phyloP scores from a whole-genome alignment of 2,113 vertebrate species.

The Syngnathus typhle region DNA sequence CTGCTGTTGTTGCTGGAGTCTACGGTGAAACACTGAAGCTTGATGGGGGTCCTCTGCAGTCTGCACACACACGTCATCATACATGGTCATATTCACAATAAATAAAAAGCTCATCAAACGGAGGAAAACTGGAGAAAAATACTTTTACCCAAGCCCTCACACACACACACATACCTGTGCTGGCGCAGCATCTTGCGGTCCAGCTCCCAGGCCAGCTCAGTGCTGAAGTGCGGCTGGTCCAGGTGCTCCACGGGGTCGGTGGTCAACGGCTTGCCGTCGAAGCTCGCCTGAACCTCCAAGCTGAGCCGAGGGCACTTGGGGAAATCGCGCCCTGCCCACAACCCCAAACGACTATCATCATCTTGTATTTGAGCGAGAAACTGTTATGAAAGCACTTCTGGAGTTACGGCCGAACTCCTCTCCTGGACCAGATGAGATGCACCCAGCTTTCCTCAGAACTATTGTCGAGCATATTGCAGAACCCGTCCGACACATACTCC shows the following conservation, averaged over 20 bases:
- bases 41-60: constrained; percentile 90
- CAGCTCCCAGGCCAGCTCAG: constrained; percentile 94
- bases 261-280: constrained; percentile 84
- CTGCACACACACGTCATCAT: constrained; percentile 52
- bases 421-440: too few species aligned
- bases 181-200: constrained; percentile 87
- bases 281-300: constrained; percentile 84
- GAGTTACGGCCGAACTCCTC: too few species aligned
- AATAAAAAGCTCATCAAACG: too few species aligned
- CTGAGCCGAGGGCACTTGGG: constrained; percentile 78
- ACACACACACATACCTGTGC: constrained; percentile 80
- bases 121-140: too few species aligned
- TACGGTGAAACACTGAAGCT: constrained; percentile 85
- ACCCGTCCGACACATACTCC: too few species aligned
- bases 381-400: too few species aligned
- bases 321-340: constrained; percentile 80
- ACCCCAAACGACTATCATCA: neutral
- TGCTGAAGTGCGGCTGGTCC: constrained; percentile 87
- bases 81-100: neutral
- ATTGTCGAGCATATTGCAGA: too few species aligned
- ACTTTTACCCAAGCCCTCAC: neutral
- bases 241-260: constrained; percentile 85
- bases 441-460: too few species aligned
- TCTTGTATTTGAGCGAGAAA: too few species aligned
- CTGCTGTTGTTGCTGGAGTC: constrained; percentile 69